A percentile compares a stretch with the other conserved stretches of the same genome.
Conservation (phyloP, 1,140 invertebrate species). For the Drosophila baimaii region DNA sequence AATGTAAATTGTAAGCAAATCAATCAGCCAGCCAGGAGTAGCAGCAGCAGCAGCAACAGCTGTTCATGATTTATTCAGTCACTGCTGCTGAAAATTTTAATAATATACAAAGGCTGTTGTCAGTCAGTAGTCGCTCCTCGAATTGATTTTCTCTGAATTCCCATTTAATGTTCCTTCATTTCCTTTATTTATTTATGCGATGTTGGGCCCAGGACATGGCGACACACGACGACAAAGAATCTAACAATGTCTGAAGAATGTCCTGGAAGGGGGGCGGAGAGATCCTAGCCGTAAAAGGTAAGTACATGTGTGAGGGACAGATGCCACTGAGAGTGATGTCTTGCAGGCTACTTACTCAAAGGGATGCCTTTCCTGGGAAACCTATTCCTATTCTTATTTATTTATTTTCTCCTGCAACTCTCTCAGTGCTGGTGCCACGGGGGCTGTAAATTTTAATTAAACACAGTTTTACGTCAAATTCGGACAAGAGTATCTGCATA, state of each 20-base stretch:
- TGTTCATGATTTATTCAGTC: conserved; percentile 54
- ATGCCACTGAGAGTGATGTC: neutral
- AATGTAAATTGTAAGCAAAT: conserved; percentile 62
- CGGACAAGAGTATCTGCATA: conserved; percentile 65
- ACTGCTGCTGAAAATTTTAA: conserved; percentile 47
- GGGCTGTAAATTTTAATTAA: conserved; percentile 74
- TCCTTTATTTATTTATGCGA: conserved; percentile 51
- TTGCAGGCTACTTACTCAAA: no score
- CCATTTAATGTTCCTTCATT: conserved; percentile 39
- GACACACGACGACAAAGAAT: conserved; percentile 12
- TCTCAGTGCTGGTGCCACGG: conserved; percentile 2
- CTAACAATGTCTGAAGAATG: conserved; percentile 2
- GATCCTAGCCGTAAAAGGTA: neutral
- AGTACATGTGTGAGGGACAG: conserved; percentile 16
- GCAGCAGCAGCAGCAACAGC: conserved; percentile 53
- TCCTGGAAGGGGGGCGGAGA: neutral
- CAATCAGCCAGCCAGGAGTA: conserved; percentile 56
- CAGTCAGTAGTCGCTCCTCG: conserved; percentile 30
- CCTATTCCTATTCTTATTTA: neutral
- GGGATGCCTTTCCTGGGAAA: neutral
- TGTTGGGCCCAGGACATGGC: conserved; percentile 4
- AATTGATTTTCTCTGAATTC: conserved; percentile 71
- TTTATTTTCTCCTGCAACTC: no score
- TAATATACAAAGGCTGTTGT: conserved; percentile 49
- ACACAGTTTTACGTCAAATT: conserved; percentile 69